Evolutionary conservation across 2,797 vertebrate species (phyloP).

Genomic region (Chromis chromis): DNA sequence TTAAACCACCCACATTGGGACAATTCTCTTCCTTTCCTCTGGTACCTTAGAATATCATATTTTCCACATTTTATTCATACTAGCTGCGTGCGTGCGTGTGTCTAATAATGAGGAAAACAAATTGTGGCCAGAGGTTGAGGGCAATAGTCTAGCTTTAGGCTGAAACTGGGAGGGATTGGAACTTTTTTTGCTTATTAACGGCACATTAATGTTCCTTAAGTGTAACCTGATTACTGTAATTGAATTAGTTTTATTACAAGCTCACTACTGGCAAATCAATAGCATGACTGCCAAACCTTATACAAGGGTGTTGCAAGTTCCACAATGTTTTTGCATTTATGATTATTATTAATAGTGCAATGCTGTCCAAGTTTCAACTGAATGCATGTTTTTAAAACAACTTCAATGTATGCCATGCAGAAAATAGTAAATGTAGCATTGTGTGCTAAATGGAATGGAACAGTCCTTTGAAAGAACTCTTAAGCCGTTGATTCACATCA

Average conservation of each 20-base stretch:
- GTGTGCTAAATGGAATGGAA: slow-evolving; percentile 33
- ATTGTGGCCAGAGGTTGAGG: neutral
- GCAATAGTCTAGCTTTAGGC: neutral
- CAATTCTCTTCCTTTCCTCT: neutral
- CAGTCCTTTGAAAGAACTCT: slow-evolving; percentile 32
- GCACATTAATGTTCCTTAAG: slow-evolving; percentile 18
- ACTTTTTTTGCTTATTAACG: slow-evolving; percentile 8
- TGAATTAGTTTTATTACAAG: slow-evolving; percentile 30
- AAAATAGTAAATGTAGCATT: slow-evolving; percentile 26
- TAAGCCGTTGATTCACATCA: slow-evolving; percentile 19
- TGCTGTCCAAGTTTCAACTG: slow-evolving; percentile 19
- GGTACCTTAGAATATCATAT: neutral
- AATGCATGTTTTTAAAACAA: slow-evolving; percentile 25
- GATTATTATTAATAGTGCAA: slow-evolving; percentile 5
- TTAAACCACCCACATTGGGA: neutral
- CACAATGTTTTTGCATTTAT: slow-evolving; percentile 5
- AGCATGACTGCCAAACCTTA: slow-evolving; percentile 15
- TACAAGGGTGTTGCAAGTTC: slow-evolving; percentile 11
- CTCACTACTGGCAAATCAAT: slow-evolving; percentile 27
- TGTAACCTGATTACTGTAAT: slow-evolving; percentile 24
- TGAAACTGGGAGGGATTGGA: slow-evolving; percentile 6
- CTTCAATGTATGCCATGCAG: neutral
- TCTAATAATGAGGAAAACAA: slow-evolving; percentile 3
- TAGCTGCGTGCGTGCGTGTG: neutral
- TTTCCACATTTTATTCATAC: neutral